Evolutionary conservation across 2,797 vertebrate genomes (phyloP).

Genomic region (Coluber constrictor): DNA sequence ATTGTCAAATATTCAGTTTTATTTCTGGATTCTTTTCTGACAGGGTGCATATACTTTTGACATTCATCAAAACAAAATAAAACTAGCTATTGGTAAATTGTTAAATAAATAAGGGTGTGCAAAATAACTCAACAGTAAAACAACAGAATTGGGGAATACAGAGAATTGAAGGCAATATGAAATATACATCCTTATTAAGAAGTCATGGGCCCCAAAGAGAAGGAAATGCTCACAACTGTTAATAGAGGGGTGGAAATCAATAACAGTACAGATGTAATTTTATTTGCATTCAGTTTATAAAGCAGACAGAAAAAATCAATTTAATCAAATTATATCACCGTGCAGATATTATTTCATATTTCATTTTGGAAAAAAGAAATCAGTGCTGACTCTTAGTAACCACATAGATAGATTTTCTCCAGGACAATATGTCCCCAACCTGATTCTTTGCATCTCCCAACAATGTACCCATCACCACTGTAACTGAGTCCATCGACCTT

Average conservation of each 20-base stretch:
- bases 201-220: neutral
- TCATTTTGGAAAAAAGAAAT: neutral
- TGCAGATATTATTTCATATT: neutral
- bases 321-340: neutral
- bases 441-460: neutral
- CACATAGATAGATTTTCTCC: neutral
- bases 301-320: neutral
- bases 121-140: neutral
- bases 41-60: neutral
- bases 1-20: neutral
- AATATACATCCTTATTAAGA: conserved; percentile 1
- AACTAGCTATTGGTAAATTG: neutral
- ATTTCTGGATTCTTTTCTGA: neutral
- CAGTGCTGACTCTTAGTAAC: neutral
- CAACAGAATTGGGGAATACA: neutral
- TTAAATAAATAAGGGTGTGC: neutral
- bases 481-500: neutral
- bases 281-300: neutral
- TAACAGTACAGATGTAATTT: neutral
- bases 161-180: neutral
- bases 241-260: neutral
- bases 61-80: neutral
- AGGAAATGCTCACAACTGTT: neutral
- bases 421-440: neutral
- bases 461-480: neutral